Base-by-base conservation (phyloP, 2,797 vertebrate genomes). In the Urophycis tenuis region DNA sequence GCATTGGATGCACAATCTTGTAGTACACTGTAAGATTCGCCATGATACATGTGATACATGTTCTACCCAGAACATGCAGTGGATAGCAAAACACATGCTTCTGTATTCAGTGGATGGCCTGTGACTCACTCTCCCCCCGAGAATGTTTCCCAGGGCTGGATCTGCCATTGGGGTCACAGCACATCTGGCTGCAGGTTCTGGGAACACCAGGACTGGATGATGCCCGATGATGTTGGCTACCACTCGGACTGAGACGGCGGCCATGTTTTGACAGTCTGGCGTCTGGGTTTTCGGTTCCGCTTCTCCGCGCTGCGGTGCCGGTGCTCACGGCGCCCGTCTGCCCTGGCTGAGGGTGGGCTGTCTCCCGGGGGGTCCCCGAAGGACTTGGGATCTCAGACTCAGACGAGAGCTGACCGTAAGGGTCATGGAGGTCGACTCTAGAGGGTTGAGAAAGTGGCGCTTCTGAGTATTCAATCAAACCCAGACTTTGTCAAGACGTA, bases 401-500 rank as follows among this genome's bases (percentile, higher is more conserved):
- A 89, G 94, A 94, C 78, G 93, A 95, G 87, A 91, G 89, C 14
- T 12, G 39, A 15, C 17, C 39, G 84, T 94, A 95, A 89, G 95
- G 96, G 93, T 97, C 93, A 88, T 97, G 97, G 87, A 96, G 94
- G 87, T 95, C 94, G 91, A 88, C 92, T 92, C 96, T 97, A 5
- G 25, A 67, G 60, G n/a, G 25, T 29, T 67, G 60, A 25, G 25
- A 12, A 67, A 67, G 60, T 19, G 45, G 45, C 25, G 11, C 29
- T 67, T 67, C 60, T 67, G 25, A 67, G 60, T 67, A 67, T 10
- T 67, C 60, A n/a, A 67, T 29, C 25, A 60, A 60, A 60, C 22
- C 53, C 45, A 22, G 45, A 53, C 45, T 53, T 60, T 60, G 1
- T 70, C 12, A 30, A 30, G 29, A 70, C 31, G 53, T 60, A n/a